phyloP scores from a whole-genome alignment of 37 sponge, comb jelly and placozoan species.

The Oopsacas minuta region DNA sequence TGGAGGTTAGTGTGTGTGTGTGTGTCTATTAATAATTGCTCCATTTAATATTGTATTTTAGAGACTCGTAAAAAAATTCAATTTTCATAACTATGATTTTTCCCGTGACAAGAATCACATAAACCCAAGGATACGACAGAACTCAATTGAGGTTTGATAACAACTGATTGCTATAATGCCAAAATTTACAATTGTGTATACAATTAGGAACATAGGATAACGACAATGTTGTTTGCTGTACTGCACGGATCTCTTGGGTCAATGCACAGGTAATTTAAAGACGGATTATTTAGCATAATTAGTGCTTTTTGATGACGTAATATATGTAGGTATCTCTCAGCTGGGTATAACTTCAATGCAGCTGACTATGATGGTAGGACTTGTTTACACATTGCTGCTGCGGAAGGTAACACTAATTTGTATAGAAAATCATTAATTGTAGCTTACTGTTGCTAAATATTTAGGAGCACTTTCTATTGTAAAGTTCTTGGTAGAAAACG shows the following conservation, averaged over 20 bases:
- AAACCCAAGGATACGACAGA: not conserved
- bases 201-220: not conserved
- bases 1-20: not conserved
- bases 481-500: constrained; percentile 31
- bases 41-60: not conserved
- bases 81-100: constrained; percentile 41
- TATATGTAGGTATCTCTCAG: not conserved
- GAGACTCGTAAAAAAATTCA: constrained; percentile 37
- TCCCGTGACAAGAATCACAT: not conserved
- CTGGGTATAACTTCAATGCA: constrained; percentile 2
- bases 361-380: constrained; percentile 49
- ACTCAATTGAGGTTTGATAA: not conserved
- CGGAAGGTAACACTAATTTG: constrained; percentile 31
- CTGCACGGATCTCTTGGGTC: constrained; percentile 1
- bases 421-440: not conserved
- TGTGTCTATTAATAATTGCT: too few relatives aligned
- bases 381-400: constrained; percentile 44
- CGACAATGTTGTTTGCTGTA: not conserved
- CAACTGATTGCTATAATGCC: not conserved
- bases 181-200: not conserved
- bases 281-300: not conserved
- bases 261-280: not conserved
- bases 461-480: constrained; percentile 6
- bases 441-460: too few relatives aligned
- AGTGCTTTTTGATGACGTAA: not conserved